Evolutionary conservation across 2,113 vertebrate genomes (phyloP).

Genomic region (Menidia beryllina): DNA sequence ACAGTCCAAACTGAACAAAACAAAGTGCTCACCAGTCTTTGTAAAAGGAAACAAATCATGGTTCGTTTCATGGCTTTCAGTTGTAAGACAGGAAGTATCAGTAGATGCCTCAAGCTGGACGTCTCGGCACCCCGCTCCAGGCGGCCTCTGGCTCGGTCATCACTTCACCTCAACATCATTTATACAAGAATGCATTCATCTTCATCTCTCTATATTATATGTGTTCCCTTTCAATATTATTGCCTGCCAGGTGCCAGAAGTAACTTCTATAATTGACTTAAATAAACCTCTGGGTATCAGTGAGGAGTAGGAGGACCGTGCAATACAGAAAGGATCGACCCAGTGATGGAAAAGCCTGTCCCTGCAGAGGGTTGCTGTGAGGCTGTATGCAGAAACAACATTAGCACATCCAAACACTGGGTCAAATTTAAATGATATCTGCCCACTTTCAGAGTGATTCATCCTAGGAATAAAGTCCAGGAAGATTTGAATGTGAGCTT

Average conservation of each 20-base stretch:
- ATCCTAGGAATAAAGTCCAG: conserved; percentile 6
- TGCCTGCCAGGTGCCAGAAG: conserved; percentile 23
- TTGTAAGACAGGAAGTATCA: conserved; percentile 78
- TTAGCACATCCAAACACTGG: conserved; percentile 32
- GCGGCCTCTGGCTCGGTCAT: conserved; percentile 50
- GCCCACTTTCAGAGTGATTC: conserved; percentile 31
- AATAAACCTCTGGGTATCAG: conserved; percentile 49
- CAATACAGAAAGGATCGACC: conserved; percentile 29
- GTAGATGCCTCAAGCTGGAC: conserved; percentile 45
- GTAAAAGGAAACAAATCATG: conserved; percentile 77
- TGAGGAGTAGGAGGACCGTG: conserved; percentile 40
- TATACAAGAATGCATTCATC: conserved; percentile 47
- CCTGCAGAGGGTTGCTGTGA: conserved; percentile 26
- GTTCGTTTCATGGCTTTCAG: conserved; percentile 84
- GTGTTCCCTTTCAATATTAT: conserved; percentile 46
- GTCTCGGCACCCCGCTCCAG: conserved; percentile 40
- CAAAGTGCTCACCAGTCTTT: conserved; percentile 75
- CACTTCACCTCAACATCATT: conserved; percentile 58
- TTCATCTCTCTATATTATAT: conserved; percentile 47
- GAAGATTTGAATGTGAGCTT: conserved; percentile 17
- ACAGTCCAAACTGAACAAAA: conserved; percentile 65
- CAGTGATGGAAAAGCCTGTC: conserved; percentile 38
- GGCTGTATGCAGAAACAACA: conserved; percentile 36
- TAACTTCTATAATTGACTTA: conserved; percentile 36
- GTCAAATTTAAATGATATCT: conserved; percentile 15